Conservation (phyloP, 2,113 vertebrate species). For the Canis aureus region DNA sequence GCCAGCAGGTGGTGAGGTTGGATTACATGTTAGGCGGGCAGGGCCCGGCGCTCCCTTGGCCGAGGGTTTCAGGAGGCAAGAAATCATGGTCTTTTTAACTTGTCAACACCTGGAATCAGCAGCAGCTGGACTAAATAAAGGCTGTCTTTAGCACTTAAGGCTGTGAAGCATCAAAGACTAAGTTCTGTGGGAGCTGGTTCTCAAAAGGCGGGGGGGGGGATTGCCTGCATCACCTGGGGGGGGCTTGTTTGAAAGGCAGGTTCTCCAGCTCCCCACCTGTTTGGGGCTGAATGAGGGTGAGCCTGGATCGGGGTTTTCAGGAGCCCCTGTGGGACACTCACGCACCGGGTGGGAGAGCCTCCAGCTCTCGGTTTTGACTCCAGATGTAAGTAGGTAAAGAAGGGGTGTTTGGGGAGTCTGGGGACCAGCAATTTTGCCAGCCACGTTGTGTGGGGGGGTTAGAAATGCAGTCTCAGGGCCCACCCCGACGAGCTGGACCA, state of each 20-base stretch:
- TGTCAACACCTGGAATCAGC: neutral
- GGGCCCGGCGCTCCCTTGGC: rapidly evolving
- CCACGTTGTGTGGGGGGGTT: rapidly evolving
- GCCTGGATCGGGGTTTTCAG: rapidly evolving
- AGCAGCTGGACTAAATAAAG: neutral
- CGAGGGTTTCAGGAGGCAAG: neutral
- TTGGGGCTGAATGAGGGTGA: neutral
- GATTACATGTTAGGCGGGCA: neutral
- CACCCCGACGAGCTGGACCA: too few species aligned
- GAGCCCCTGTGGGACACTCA: rapidly evolving
- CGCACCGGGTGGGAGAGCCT: rapidly evolving
- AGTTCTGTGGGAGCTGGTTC: neutral
- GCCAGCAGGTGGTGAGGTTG: constrained; percentile 57
- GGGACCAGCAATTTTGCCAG: rapidly evolving
- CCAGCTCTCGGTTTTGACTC: neutral
- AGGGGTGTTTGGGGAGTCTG: neutral
- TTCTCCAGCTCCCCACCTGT: neutral
- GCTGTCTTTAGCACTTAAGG: neutral
- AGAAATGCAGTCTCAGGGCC: neutral
- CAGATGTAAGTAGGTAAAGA: rapidly evolving
- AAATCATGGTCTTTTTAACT: neutral
- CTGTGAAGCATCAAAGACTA: neutral
- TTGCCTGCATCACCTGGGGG: neutral
- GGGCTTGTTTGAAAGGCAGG: neutral
- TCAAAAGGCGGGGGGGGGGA: too few species aligned